Conservation (phyloP, 2,113 vertebrate genomes). For the Neolamprologus variostigma region DNA sequence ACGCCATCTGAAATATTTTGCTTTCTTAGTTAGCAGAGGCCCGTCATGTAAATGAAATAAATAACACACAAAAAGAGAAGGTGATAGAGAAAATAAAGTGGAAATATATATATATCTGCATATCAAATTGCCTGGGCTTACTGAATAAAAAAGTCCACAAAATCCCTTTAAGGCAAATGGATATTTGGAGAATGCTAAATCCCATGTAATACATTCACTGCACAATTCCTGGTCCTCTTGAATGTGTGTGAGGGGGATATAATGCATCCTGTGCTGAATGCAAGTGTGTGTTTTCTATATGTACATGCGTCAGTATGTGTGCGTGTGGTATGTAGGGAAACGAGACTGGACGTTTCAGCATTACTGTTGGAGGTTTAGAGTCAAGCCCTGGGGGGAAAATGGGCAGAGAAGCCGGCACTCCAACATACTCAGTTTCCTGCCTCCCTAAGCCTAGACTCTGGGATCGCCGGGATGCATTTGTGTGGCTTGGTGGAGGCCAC, state of each 20-base stretch:
- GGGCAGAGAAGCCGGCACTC: neutral
- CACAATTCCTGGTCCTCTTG: slow-evolving; percentile 45
- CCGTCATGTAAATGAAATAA: slow-evolving; percentile 59
- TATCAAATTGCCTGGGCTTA: slow-evolving; percentile 45
- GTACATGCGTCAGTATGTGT: neutral
- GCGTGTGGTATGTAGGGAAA: neutral
- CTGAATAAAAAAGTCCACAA: slow-evolving; percentile 49
- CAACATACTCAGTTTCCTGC: slow-evolving; percentile 50
- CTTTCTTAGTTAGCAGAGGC: slow-evolving; percentile 47
- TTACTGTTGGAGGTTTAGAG: slow-evolving; percentile 56
- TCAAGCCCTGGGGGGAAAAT: slow-evolving; percentile 6
- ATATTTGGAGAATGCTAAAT: slow-evolving; percentile 44
- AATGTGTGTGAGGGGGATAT: neutral
- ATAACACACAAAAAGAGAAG: slow-evolving; percentile 47
- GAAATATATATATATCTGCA: slow-evolving; percentile 29
- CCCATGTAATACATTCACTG: slow-evolving; percentile 61
- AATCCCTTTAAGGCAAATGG: slow-evolving; percentile 68
- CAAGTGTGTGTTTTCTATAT: neutral
- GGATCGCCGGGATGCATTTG: slow-evolving; percentile 77
- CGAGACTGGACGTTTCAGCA: slow-evolving; percentile 46
- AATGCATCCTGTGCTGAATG: neutral
- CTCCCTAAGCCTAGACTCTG: neutral
- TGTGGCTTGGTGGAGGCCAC: slow-evolving; percentile 75
- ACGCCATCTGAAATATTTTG: slow-evolving; percentile 26
- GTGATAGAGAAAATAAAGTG: slow-evolving; percentile 30